phyloP scores from a whole-genome alignment of 2,113 vertebrate species.

The Eidolon helvum region DNA sequence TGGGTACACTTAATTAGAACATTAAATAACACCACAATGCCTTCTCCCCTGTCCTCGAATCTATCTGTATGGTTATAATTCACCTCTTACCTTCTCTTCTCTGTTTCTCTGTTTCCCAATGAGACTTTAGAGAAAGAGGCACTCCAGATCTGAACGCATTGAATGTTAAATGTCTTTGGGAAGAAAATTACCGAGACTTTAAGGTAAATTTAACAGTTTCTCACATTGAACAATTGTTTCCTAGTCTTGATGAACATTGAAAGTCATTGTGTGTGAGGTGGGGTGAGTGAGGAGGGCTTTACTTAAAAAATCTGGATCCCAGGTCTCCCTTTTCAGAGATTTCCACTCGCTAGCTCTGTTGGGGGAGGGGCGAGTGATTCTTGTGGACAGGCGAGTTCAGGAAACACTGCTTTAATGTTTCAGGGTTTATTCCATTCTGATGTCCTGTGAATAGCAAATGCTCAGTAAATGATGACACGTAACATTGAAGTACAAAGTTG shows the following conservation, averaged over 20 bases:
- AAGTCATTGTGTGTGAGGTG: neutral
- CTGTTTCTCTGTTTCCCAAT: neutral
- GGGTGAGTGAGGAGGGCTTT: neutral
- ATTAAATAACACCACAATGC: neutral
- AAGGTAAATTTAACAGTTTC: neutral
- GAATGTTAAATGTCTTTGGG: neutral
- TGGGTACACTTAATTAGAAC: neutral
- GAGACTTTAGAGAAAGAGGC: neutral
- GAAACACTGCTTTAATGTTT: neutral
- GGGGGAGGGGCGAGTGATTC: neutral
- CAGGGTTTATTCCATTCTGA: neutral
- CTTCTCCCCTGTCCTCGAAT: neutral
- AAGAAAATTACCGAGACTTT: neutral
- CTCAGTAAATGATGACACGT: neutral
- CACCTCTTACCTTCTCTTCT: neutral
- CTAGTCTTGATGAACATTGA: neutral
- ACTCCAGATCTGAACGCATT: neutral
- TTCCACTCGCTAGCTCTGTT: neutral
- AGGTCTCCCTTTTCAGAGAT: neutral
- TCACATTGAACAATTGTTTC: neutral
- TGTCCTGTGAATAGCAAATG: neutral
- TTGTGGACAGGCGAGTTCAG: neutral
- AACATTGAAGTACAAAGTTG: neutral
- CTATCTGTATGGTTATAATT: slow-evolving; percentile 32
- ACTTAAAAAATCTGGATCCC: neutral